Evolutionary conservation across 2,888 invertebrate species (phyloP), one percentile per base, ranked within the genome.

Genomic region (Rotaria socialis): DNA sequence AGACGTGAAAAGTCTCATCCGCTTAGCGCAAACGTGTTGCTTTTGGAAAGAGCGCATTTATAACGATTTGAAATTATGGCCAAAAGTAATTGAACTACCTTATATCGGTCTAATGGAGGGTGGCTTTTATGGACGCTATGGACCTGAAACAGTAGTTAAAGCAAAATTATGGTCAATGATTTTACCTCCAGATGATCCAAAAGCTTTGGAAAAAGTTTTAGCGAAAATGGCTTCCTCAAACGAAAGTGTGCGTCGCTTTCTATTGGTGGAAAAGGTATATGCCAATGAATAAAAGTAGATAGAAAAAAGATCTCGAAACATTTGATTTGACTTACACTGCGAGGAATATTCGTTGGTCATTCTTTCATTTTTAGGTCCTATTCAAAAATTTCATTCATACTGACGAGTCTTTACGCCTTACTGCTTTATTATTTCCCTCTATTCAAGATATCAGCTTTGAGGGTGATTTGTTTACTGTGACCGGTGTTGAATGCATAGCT

Each of bases 331-430:
- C 47, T 11, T 47, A 11, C 47, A 10, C 47, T 47, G 47, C 11
- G 11, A 47, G 11, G 4, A 47, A 47, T 47, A 11, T 47, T 47
- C 2, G 47, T 47, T 4, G 47, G 0, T 47, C 47, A 52, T 58
- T 58, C 8, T 24, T 58, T n/a, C 0, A 6, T 19, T 75, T 41
- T 6, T 2, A 75, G 75, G 43, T 75, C 2, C 1, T 24, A 4
- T 75, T 75, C 22, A 75, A 75, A 43, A 75, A 75, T 24, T 75
- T 43, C 41, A 11, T 75, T 41, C 75, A 75, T 75, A 75, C 75
- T 14, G 43, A 75, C 41, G 75, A 75, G 19, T 75, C 75, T 7
- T 43, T 75, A 43, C 75, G 43, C 22, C 43, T 75, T 22, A 43
- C 43, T 43, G 75, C 75, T 22, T 6, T 41, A 41, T 41, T 75